phyloP scores from a whole-genome alignment of 2,113 vertebrate genomes.

The Microcebus murinus region DNA sequence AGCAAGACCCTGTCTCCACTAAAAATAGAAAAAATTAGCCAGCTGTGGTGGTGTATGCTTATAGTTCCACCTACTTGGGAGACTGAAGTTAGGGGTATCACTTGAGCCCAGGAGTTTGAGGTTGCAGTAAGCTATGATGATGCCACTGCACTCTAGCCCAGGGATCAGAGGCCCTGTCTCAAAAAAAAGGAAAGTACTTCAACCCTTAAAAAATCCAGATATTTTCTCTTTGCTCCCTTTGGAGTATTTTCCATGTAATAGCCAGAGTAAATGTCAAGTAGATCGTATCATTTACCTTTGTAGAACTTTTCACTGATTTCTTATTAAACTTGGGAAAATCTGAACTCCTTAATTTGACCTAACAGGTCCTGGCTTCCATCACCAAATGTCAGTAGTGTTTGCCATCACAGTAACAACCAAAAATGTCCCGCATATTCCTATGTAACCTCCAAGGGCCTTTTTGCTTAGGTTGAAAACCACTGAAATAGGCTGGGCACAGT shows the following conservation, averaged over 20 bases:
- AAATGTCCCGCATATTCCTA: background rate
- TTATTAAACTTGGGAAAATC: background rate
- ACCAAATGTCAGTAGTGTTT: background rate
- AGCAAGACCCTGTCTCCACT: no score
- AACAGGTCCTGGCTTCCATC: background rate
- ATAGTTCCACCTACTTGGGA: no score
- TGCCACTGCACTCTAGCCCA: no score
- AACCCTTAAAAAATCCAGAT: background rate
- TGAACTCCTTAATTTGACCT: background rate
- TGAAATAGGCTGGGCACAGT: background rate
- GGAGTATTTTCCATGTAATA: background rate
- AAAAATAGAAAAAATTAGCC: no score
- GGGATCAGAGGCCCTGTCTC: no score
- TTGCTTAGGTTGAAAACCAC: background rate
- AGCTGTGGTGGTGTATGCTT: no score
- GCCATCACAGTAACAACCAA: no score
- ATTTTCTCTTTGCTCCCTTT: background rate
- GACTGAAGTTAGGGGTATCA: no score
- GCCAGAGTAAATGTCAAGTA: background rate
- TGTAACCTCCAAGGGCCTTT: background rate
- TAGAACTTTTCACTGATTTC: slow-evolving; percentile 17
- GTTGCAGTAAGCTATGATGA: no score
- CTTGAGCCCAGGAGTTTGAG: no score
- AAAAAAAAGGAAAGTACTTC: no score
- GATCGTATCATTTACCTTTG: background rate